Evolutionary conservation across 1,140 invertebrate species (phyloP), one percentile per base, ranked within the genome.

Genomic region (Leptopilina clavipes): DNA sequence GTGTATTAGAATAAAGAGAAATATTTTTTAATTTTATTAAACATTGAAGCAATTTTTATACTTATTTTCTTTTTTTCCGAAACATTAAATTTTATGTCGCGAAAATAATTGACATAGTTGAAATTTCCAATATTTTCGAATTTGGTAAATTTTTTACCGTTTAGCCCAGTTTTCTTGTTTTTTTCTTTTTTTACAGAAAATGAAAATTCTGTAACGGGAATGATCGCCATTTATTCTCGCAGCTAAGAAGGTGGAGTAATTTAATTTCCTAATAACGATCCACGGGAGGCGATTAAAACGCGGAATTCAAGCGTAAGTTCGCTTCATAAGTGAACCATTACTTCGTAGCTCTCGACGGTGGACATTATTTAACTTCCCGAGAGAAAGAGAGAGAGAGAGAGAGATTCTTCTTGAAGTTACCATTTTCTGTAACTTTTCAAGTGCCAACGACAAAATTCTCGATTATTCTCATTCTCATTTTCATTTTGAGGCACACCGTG

Each of bases 311-410:
- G 12, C 59, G 22, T 31, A 31, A 65, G 59, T 22, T 25, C 59
- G 59, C 59, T 65, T 65, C 59, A 65, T 65, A 65, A 65, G 59
- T 65, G 59, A 65, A 65, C 52, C 52, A 54, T 54, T 54, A 54
- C 52, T 19, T 54, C 7, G 59, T 31, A 5, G 25, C 14, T 14
- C 59, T 65, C 3, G 59, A 37, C 59, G 59, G 59, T 65, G 59
- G 12, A 65, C 59, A 37, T 65, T 65, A 31, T 65, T 65, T 65
- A 65, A 65, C 25, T 65, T 25, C 59, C n/a, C 0, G 12, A 22
- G 22, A 22, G 6, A 31, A 31, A 31, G 1, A 31, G 25, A 31
- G 25, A 31, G 25, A 31, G 25, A 31, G 25, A 2, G 25, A 31
- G 59, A 65, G 59, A 65, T 65, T 65, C 59, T 31, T 65, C 12